Evolutionary conservation across 2,797 vertebrate genomes (phyloP).

Genomic region (Pipistrellus pygmaeus): DNA sequence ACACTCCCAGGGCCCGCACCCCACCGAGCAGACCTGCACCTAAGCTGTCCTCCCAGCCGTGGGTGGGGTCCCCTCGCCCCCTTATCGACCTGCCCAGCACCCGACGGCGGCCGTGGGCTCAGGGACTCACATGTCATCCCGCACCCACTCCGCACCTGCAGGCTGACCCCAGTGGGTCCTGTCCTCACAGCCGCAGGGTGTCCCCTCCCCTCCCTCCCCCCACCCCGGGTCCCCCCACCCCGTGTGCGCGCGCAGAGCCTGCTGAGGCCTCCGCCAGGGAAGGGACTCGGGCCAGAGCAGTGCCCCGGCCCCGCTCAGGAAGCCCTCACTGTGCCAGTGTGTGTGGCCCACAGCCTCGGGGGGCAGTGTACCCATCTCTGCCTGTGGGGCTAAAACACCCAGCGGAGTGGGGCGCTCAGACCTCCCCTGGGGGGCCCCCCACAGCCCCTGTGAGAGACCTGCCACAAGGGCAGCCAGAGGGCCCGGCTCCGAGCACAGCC

Average conservation of each 20-base stretch:
- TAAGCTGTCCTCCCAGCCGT: neutral
- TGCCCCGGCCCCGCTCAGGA: neutral
- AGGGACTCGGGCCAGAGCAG: neutral
- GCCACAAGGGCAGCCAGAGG: too few relatives aligned
- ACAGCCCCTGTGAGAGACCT: neutral
- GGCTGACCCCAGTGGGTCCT: neutral
- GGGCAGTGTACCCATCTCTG: neutral
- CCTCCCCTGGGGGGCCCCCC: neutral
- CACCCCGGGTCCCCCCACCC: accelerated
- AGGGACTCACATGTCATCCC: neutral
- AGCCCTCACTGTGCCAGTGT: neutral
- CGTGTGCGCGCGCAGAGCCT: neutral
- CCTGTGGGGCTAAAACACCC: neutral
- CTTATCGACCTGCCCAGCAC: neutral
- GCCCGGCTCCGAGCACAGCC: neutral
- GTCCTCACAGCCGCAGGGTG: neutral
- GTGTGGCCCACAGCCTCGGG: neutral
- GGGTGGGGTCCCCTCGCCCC: neutral
- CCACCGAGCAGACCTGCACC: neutral
- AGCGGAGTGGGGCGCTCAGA: neutral
- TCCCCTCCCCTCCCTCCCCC: neutral
- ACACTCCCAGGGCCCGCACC: neutral
- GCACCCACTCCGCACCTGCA: neutral
- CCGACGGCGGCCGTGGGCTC: neutral
- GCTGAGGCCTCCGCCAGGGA: neutral